Evolutionary conservation across 2,113 vertebrate genomes (phyloP).

Genomic region (Serilophus lunatus): DNA sequence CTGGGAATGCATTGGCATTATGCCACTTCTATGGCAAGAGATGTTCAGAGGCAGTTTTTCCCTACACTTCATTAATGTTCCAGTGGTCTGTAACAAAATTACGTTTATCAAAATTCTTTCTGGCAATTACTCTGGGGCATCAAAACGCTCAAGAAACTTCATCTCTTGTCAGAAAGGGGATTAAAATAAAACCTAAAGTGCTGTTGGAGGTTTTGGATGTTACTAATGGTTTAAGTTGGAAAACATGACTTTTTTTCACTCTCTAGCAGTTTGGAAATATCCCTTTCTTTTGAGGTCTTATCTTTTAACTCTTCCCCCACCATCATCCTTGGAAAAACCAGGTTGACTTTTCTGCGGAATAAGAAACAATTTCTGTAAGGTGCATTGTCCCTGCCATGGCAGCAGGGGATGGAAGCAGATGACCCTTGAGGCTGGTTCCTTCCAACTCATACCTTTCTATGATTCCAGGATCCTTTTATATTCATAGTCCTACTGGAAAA

Average conservation of each 20-base stretch:
- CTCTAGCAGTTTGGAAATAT: rapidly evolving
- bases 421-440: background rate
- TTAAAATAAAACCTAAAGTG: background rate
- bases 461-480: background rate
- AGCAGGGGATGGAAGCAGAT: background rate
- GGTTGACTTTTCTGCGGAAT: background rate
- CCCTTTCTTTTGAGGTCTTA: background rate
- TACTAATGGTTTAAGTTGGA: background rate
- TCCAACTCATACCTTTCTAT: background rate
- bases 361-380: background rate
- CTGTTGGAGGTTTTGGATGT: background rate
- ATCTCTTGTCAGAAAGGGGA: background rate
- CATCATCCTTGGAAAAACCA: background rate
- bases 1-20: background rate
- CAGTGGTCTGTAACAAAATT: background rate
- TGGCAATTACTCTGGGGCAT: background rate
- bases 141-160: background rate
- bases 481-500: background rate
- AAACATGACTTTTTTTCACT: background rate
- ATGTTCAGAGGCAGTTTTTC: background rate
- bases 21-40: background rate
- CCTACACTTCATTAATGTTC: background rate
- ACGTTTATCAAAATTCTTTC: background rate
- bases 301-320: background rate
- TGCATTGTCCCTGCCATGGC: background rate